Base-by-base conservation (phyloP, 1,140 invertebrate species). In the Wiebesia pumilae region DNA sequence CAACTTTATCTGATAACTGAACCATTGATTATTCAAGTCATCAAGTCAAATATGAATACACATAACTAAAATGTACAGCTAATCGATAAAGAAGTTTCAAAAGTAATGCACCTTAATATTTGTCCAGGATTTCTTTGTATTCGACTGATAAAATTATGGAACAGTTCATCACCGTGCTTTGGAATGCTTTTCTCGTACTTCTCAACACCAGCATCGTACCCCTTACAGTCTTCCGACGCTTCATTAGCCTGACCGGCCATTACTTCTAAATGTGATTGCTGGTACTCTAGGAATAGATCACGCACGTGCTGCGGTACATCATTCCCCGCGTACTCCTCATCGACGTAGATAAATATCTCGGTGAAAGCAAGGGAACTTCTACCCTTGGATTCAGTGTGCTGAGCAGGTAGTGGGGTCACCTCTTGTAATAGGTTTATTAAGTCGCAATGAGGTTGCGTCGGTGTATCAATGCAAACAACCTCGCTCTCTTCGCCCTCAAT, bases 81-180 rank as follows among this genome's bases (percentile, higher is more conserved):
- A n/a, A n/a, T n/a, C n/a, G n/a, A n/a, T n/a, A n/a, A n/a, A n/a
- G n/a, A n/a, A n/a, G n/a, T 73, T 51, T 77, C 4, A 84, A 62
- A 67, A 81, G 10, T 38, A n/a, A 21, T 24, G 0, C 94, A 97
- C 97, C 97, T 96, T 69, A 98, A 92, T 88, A 98, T 95, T 91
- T 98, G 97, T 47, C 96, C 95, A 43, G 97, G 97, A 94, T 97
- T 97, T n/a, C 94, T 92, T 78, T 96, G 95, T 69, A 98, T 94
- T 83, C 95, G 95, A 47, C 95, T 95, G 1, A 96, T 89, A 89
- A 98, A 98, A 87, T 96, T 95, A 92, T 98, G 96, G 90, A 97
- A 97, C 91, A 97, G 94, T 87, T 95, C 95, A 91, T 98, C 97
- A 1, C 97, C 97, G 91, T 98, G 97, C 16, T 95, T 94, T 0